Evolutionary conservation across 2,113 vertebrate genomes (phyloP), one percentile per base, ranked within the genome.

Genomic region (Tamias sibiricus): DNA sequence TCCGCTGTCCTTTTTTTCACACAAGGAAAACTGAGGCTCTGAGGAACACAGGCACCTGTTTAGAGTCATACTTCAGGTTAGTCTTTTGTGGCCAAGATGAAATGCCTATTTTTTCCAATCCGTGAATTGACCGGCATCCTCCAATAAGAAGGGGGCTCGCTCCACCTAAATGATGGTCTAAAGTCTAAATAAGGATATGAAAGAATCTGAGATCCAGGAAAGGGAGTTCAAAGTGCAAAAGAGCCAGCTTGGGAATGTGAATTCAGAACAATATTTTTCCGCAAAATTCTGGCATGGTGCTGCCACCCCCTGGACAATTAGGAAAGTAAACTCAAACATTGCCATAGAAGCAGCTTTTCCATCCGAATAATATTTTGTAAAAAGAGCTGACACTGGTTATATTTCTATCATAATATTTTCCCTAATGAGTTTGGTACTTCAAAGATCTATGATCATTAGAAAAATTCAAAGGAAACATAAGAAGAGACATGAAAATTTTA

Each of bases 261-360:
- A n/a, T 42, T 20, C 4, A 0, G 35, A 47, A 40, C 44, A 8
- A 9, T 0, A 28, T 2, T 24, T 68, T 24, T 24, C 74, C 26
- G 54, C 30, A 74, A 69, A 79, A 69, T 19, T 85, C 4, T 37
- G 16, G 0, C 8, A 8, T 17, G 1, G 57, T 95, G 96, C 94
- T 98, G 97, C 94, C 95, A 90, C 47, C 87, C 4, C 2, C 71
- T 96, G 95, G 94, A 85, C 79, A 72, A 66, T 30, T 72, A 44
- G 52, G 62, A 87, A 88, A 95, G 94, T 79, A 87, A 91, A 94
- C 49, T 44, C 64, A 35, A 83, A 76, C 42, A 22, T 74, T 4
- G 32, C 26, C 8, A 0, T 32, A 22, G 93, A 22, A 54, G 6
- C 24, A 6, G n/a, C 26, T 93, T 87, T 91, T 69, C 62, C 37